Conservation (phyloP, 2,888 invertebrate species). For the Heterodera filipjevi region DNA sequence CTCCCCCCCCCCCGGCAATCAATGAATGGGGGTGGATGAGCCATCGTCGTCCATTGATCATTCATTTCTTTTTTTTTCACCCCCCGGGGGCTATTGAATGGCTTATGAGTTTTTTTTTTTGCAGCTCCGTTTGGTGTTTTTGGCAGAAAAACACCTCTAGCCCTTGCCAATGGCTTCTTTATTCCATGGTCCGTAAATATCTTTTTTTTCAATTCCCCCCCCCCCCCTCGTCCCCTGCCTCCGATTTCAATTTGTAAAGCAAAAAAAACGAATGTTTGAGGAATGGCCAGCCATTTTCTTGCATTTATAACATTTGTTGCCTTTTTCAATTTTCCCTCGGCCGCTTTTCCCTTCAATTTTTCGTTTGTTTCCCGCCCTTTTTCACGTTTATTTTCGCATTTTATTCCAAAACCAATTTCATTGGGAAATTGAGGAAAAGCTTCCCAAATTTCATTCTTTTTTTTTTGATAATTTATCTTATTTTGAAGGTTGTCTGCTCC, state of each 20-base stretch:
- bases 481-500: background rate
- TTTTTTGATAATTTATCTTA: background rate
- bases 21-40: background rate
- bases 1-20: background rate
- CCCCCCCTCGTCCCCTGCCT: no score
- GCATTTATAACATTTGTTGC: no score
- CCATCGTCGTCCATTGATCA: background rate
- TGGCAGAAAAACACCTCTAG: no score
- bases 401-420: background rate
- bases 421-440: background rate
- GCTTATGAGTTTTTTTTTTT: no score
- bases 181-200: no score
- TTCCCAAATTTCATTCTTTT: background rate
- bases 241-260: no score
- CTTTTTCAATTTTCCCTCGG: background rate
- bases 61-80: background rate
- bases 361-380: background rate
- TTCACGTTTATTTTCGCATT: background rate
- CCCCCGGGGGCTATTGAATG: no score
- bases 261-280: no score
- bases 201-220: no score
- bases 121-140: no score
- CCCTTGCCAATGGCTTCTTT: no score
- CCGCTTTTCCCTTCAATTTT: background rate
- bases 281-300: background rate